Base-by-base conservation (phyloP, 2,113 vertebrate species). In the Pelodiscus sinensis region DNA sequence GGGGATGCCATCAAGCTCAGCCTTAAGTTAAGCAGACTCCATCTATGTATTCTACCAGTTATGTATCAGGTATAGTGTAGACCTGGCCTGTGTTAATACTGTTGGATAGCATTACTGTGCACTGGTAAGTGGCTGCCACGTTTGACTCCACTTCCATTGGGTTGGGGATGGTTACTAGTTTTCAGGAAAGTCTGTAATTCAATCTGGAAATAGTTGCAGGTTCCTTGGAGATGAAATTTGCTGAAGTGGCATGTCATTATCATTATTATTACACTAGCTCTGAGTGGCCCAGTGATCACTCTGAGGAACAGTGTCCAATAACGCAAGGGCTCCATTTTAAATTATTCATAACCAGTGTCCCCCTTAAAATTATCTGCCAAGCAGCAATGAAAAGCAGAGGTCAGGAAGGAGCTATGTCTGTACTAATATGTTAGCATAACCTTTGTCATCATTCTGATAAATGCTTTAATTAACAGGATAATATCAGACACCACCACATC, bases 401-500 rank as follows among this genome's bases (percentile, higher is more conserved):
- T 89, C 65, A 60, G 21, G 16, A 31, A 58, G 77, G 29, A 68
- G n/a, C 22, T 4, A 2, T 18, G 9, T 84, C 93, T 71, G 52
- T 51, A 52, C 50, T 78, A 6, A 60, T 68, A 56, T 35, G 7
- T 62, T 57, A 90, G 58, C 2, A 0, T 31, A 93, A 56, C 8
- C 56, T 85, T 90, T 86, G 14, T n/a, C 65, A 79, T 25, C 27
- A 86, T 54, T 65, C 25, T 44, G 87, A 92, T 79, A 50, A 90
- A 92, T 82, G 75, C 60, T 96, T 94, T 95, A 84, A 96, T 97
- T 95, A 89, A 44, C 91, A 71, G 44, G 50, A 55, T 38, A 84
- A 38, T 55, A 65, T 87, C 52, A 90, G 35, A 29, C 22, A 56
- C 18, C 77, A 54, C 81, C 89, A 90, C 35, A 92, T 78, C 82